phyloP scores from a whole-genome alignment of 2,888 invertebrate genomes.

The Drosophila yooni region DNA sequence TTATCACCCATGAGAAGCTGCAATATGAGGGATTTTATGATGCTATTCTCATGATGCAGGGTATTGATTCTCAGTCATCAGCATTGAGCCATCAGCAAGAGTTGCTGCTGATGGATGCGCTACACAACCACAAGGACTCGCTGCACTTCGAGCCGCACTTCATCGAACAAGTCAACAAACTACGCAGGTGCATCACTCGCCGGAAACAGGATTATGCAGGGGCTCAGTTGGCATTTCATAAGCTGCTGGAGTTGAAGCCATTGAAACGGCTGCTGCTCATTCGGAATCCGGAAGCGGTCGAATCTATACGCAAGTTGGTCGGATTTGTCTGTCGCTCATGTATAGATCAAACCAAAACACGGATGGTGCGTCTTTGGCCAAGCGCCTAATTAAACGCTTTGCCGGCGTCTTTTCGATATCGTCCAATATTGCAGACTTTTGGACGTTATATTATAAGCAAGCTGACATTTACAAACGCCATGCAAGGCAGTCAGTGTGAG shows the following conservation, averaged over 20 bases:
- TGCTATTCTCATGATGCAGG: constrained; percentile 19
- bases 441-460: constrained; percentile 20
- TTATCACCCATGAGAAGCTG: constrained; percentile 11
- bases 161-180: constrained; percentile 2
- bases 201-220: constrained; percentile 1
- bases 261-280: constrained; percentile 35
- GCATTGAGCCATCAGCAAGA: background rate
- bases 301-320: constrained; percentile 14
- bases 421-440: constrained; percentile 17
- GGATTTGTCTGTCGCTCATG: background rate
- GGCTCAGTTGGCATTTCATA: constrained; percentile 26
- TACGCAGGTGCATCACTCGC: constrained; percentile 20
- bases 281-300: constrained; percentile 33
- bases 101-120: background rate
- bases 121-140: constrained; percentile 5
- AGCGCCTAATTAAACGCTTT: constrained; percentile 18
- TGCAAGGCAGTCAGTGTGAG: constrained; percentile 6
- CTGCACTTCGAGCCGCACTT: constrained; percentile 28
- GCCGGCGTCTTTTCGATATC: background rate
- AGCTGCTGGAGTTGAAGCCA: constrained; percentile 20
- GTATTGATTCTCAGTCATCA: background rate
- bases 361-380: constrained; percentile 17
- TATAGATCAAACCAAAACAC: background rate
- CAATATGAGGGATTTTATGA: constrained; percentile 16
- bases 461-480: constrained; percentile 13